phyloP scores from a whole-genome alignment of 30 jellyfish, hydroid and myxozoan genomes.

The Cassiopea andromeda region DNA sequence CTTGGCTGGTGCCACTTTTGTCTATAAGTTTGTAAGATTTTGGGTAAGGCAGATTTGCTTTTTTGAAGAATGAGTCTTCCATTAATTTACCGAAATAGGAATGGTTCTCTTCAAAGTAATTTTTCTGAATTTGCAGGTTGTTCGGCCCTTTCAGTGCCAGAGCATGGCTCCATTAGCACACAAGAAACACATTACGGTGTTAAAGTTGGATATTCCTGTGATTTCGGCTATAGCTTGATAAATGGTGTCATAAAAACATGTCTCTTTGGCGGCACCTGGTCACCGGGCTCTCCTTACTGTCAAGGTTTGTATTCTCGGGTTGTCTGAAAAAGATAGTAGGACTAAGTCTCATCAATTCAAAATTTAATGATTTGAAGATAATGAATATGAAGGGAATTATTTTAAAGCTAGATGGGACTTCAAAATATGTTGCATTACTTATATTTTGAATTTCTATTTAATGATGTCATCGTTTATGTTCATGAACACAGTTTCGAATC shows the following conservation, averaged over 20 bases:
- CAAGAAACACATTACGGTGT: constrained; percentile 67
- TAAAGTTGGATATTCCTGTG: constrained; percentile 66
- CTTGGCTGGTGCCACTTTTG: too few relatives aligned
- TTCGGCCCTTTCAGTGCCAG: constrained; percentile 35
- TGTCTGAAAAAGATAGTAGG: too few relatives aligned
- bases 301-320: constrained; percentile 55
- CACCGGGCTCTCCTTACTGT: constrained; percentile 76
- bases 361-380: too few relatives aligned
- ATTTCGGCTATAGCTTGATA: constrained; percentile 38
- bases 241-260: constrained; percentile 66
- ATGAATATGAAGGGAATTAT: too few relatives aligned
- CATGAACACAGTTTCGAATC: too few relatives aligned
- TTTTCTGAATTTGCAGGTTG: constrained; percentile 52
- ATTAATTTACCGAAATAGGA: neutral
- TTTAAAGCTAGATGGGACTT: too few relatives aligned
- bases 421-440: too few relatives aligned
- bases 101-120: neutral
- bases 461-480: too few relatives aligned
- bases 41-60: too few relatives aligned
- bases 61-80: neutral
- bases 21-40: too few relatives aligned
- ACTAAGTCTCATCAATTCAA: too few relatives aligned
- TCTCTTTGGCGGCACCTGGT: constrained; percentile 85
- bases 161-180: constrained; percentile 71
- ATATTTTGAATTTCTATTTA: too few relatives aligned